Conservation (phyloP, 1,140 invertebrate species). For the Rhynchophorus ferrugineus region DNA sequence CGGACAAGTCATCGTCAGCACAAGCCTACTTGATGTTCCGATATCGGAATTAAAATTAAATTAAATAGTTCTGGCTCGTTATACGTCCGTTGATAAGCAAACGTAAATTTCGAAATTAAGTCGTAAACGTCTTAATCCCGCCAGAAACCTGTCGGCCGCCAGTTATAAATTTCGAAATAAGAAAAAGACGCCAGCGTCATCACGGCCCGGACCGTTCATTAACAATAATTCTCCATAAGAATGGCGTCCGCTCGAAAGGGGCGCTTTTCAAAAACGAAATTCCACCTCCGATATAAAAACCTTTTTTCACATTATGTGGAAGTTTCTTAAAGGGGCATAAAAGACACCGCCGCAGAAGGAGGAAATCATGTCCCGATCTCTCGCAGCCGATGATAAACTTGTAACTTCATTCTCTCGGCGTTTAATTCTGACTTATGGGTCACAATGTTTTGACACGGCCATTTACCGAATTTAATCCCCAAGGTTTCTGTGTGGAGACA, state of each 20-base stretch:
- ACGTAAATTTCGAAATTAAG: constrained; percentile 7
- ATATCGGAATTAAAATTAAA: too few species aligned
- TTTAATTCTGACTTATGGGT: constrained; percentile 26
- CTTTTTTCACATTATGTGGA: constrained; percentile 12
- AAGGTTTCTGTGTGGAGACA: constrained; percentile 3
- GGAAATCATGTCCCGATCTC: constrained; percentile 1
- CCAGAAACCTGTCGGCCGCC: constrained; percentile 7
- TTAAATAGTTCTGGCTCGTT: too few species aligned
- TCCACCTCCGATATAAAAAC: constrained; percentile 11
- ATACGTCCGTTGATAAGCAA: too few species aligned
- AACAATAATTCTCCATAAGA: constrained; percentile 22
- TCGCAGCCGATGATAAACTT: constrained; percentile 7
- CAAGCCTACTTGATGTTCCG: too few species aligned
- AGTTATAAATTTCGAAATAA: constrained; percentile 14
- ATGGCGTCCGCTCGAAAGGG: constrained; percentile 18
- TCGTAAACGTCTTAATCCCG: constrained; percentile 18
- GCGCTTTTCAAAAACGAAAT: constrained; percentile 6
- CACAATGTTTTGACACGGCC: constrained; percentile 24
- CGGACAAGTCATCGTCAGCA: too few species aligned
- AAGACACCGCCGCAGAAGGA: constrained; percentile 11
- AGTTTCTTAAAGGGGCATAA: constrained; percentile 14
- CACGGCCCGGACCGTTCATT: constrained; percentile 10
- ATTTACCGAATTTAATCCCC: constrained; percentile 15
- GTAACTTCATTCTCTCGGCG: constrained; percentile 9
- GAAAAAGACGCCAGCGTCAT: constrained; percentile 21